phyloP scores from a whole-genome alignment of 2,888 invertebrate species.

The Agriotes lineatus region DNA sequence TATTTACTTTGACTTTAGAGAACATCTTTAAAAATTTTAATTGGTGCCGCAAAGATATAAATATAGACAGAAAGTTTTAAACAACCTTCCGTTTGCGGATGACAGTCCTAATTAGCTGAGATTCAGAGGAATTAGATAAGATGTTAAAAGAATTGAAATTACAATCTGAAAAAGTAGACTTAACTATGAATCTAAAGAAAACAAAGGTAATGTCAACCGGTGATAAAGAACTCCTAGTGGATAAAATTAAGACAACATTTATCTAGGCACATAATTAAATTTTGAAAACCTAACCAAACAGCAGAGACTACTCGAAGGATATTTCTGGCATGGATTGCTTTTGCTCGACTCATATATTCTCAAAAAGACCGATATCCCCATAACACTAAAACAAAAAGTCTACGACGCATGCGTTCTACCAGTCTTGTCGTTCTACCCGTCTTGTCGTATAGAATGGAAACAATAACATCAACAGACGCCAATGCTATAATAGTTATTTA shows the following conservation, averaged over 20 bases:
- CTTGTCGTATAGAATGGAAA: background rate
- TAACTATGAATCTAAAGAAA: slow-evolving; percentile 1
- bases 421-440: no score
- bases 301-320: no score
- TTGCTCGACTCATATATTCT: no score
- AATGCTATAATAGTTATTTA: no score
- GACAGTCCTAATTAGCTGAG: background rate
- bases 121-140: background rate
- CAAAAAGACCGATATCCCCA: no score
- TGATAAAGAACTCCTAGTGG: background rate
- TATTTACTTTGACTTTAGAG: no score
- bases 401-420: background rate
- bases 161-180: background rate
- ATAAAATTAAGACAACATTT: no score
- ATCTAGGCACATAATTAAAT: no score
- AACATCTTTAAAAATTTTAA: no score
- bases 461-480: background rate
- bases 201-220: background rate
- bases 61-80: background rate
- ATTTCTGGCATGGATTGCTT: no score
- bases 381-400: background rate
- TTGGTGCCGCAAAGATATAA: no score
- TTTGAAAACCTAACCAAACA: no score
- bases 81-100: background rate
- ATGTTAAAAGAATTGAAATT: background rate